Evolutionary conservation across 1,140 invertebrate genomes (phyloP), one percentile per base, ranked within the genome.

Genomic region (Drosophila santomea): DNA sequence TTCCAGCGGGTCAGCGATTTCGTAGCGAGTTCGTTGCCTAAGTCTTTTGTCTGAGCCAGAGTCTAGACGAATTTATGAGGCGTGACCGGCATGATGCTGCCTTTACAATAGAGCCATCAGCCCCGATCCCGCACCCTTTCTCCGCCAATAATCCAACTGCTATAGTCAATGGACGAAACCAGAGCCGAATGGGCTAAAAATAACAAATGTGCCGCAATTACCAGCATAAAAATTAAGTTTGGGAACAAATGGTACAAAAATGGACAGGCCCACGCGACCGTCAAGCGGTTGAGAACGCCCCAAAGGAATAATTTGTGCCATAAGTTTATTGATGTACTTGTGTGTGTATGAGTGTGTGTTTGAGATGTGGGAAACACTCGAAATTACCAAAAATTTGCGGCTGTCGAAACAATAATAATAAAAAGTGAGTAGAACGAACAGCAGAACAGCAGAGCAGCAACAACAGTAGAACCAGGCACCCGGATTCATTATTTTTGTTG

Each of bases 121-220:
- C 64, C 64, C 44, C 48, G 63, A 67, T 20, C 23, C 50, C 39
- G 8, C 14, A 5, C 60, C 51, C 8, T 32, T 43, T 25, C 62
- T 48, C 61, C 47, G 8, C 64, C 38, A 14, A 14, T 14, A 39
- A 11, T n/a, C 11, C 45, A 28, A 44, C 50, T 69, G 63, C 54
- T 74, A 63, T 74, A 63, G 28, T 63, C 74, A 58, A 58, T 54
- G 47, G 52, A 32, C 44, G 32, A 28, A 74, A 43, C 60, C 23
- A 59, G 45, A 67, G 14, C 39, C 25, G 15, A 58, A 43, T 35
- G 60, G 47, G 75, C 82, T 86, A 86, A 86, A 86, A 86, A 86
- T 86, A 86, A 86, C 78, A 86, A 86, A 88, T 85, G 78, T 69
- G 83, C 71, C 67, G 74, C 83, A 88, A 82, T 86, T 86, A 88